Conservation (phyloP, 1,140 invertebrate species). For the Papilio polyxenes region DNA sequence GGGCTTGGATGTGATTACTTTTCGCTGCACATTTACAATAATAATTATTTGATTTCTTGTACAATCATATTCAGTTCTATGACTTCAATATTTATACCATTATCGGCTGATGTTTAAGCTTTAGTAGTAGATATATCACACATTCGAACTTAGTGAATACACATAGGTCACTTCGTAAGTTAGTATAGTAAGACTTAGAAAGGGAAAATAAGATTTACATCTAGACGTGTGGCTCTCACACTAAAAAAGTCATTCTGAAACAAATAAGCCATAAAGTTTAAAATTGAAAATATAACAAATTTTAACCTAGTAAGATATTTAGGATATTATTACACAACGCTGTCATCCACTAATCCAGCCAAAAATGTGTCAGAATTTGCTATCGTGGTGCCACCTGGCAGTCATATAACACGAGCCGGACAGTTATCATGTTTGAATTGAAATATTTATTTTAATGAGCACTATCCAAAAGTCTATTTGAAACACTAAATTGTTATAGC, state of each 20-base stretch:
- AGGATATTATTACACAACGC: background rate
- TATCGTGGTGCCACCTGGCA: conserved; percentile 8
- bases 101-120: background rate
- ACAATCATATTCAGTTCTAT: background rate
- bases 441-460: conserved; percentile 5
- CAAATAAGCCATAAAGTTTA: background rate
- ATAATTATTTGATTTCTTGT: background rate
- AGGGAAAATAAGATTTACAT: background rate
- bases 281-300: background rate
- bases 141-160: no score
- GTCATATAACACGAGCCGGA: background rate
- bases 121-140: no score
- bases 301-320: background rate
- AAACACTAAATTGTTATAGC: background rate
- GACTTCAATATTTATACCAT: background rate
- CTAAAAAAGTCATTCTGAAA: background rate
- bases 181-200: background rate
- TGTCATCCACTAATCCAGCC: background rate
- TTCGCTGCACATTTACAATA: background rate
- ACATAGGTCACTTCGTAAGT: no score
- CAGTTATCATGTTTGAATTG: conserved; percentile 2
- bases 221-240: background rate
- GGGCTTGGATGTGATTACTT: background rate
- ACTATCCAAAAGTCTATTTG: background rate
- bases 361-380: background rate